phyloP scores from a whole-genome alignment of 1,140 invertebrate species.

The Mylabris phalerata region DNA sequence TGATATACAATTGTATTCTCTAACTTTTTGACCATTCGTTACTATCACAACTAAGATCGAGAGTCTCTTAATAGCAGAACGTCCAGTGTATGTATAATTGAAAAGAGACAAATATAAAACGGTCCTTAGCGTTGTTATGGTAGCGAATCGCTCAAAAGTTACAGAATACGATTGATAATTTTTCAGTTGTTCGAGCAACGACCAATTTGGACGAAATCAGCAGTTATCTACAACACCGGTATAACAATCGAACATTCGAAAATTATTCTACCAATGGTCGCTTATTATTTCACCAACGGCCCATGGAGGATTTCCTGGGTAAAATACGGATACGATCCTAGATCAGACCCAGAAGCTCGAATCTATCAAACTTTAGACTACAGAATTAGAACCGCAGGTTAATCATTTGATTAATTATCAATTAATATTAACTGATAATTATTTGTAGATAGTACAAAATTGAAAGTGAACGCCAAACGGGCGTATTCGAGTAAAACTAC shows the following conservation, averaged over 20 bases:
- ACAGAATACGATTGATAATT: not conserved
- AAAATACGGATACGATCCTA: conserved; percentile 78
- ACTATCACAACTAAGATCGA: too few relatives aligned
- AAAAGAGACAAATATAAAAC: too few relatives aligned
- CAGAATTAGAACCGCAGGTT: conserved; percentile 62
- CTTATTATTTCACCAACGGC: conserved; percentile 78
- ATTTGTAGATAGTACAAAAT: conserved; percentile 47
- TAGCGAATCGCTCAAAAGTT: too few relatives aligned
- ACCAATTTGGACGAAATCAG: conserved; percentile 80
- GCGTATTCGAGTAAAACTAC: conserved; percentile 45
- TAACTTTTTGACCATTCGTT: too few relatives aligned
- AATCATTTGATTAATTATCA: too few relatives aligned
- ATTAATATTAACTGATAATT: conserved; percentile 18
- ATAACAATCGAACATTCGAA: conserved; percentile 61
- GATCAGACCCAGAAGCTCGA: conserved; percentile 66
- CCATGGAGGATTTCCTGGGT: conserved; percentile 87
- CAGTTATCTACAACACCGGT: conserved; percentile 58
- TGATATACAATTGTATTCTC: not conserved
- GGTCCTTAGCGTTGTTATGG: too few relatives aligned
- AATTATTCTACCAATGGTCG: conserved; percentile 69
- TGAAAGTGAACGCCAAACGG: conserved; percentile 50
- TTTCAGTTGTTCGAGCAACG: conserved; percentile 62
- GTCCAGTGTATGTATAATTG: too few relatives aligned
- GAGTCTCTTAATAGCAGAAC: too few relatives aligned
- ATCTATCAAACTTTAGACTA: conserved; percentile 85